A percentile compares a stretch with the other conserved stretches of the same genome.
phyloP scores from a whole-genome alignment of 92 coral and sea anemone species.

The Bergia puertoricense region DNA sequence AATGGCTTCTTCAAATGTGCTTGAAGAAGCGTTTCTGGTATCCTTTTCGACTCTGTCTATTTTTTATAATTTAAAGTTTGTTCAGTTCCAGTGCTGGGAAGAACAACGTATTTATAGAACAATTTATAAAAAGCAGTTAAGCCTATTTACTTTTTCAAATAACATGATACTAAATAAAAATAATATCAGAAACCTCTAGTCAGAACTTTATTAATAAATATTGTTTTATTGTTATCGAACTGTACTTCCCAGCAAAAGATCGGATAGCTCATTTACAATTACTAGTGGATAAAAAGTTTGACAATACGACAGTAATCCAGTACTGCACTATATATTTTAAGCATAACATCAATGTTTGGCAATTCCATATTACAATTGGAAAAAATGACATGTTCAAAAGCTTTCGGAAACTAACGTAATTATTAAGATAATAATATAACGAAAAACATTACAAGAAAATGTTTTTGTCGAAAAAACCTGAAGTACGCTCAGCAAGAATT shows the following conservation, averaged over 20 bases:
- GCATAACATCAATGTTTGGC: not conserved
- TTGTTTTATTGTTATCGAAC: not conserved
- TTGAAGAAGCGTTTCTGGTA: not conserved
- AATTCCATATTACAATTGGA: not conserved
- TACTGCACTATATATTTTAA: not conserved
- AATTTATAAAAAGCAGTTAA: not conserved
- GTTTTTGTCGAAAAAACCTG: not conserved
- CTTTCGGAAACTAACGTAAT: not conserved
- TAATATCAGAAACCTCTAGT: not conserved
- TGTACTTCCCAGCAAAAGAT: conserved; percentile 1
- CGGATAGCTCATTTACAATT: not conserved
- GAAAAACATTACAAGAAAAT: not conserved
- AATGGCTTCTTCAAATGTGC: not conserved
- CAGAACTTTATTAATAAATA: conserved; percentile 9
- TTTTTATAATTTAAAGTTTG: not conserved
- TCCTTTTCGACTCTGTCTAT: not conserved
- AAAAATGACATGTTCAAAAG: not conserved
- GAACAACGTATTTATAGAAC: not conserved
- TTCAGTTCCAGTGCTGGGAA: not conserved
- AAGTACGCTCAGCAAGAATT: not conserved
- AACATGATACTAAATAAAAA: conserved; percentile 6
- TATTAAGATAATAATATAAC: no score
- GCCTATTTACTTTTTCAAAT: not conserved
- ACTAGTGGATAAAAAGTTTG: conserved; percentile 26
- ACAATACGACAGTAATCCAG: conserved; percentile 9